Percentiles rank a stretch among this genome's conserved stretches.
phyloP scores from a whole-genome alignment of 2,888 invertebrate species.

The Athrips mouffetella region DNA sequence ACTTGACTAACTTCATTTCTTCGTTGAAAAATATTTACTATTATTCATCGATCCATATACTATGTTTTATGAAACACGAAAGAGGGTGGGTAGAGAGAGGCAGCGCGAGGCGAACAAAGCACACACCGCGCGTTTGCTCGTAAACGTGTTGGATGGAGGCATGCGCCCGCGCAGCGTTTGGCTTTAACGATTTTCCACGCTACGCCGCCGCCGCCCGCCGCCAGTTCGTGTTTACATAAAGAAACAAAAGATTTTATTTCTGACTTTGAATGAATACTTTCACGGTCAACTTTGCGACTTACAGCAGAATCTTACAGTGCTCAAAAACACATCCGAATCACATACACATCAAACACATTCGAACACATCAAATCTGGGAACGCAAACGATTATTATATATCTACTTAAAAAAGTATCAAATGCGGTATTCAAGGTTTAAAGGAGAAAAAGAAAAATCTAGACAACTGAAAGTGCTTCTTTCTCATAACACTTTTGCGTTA shows the following conservation, averaged over 20 bases:
- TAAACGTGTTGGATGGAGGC: conserved; percentile 44
- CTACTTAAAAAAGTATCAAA: too few relatives aligned
- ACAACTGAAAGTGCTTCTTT: too few relatives aligned
- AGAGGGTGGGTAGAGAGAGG: conserved; percentile 42
- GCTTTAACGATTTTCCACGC: conserved; percentile 57
- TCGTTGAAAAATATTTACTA: too few relatives aligned
- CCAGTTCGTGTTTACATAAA: conserved; percentile 38
- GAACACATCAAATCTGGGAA: too few relatives aligned
- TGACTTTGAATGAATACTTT: conserved; percentile 17
- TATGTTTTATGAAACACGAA: too few relatives aligned
- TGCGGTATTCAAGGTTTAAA: too few relatives aligned
- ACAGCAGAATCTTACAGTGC: neutral
- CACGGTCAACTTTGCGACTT: conserved; percentile 3
- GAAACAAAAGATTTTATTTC: conserved; percentile 27
- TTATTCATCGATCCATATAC: too few relatives aligned
- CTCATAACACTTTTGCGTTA: too few relatives aligned
- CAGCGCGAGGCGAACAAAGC: conserved; percentile 44
- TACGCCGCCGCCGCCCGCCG: conserved; percentile 30
- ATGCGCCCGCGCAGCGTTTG: conserved; percentile 39
- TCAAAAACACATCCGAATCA: neutral
- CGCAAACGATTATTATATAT: too few relatives aligned
- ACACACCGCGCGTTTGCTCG: conserved; percentile 23
- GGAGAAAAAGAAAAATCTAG: too few relatives aligned
- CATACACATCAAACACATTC: neutral
- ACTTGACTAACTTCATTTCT: too few relatives aligned